phyloP scores from a whole-genome alignment of 92 coral and sea anemone genomes.

The Epizoanthus ramosus region DNA sequence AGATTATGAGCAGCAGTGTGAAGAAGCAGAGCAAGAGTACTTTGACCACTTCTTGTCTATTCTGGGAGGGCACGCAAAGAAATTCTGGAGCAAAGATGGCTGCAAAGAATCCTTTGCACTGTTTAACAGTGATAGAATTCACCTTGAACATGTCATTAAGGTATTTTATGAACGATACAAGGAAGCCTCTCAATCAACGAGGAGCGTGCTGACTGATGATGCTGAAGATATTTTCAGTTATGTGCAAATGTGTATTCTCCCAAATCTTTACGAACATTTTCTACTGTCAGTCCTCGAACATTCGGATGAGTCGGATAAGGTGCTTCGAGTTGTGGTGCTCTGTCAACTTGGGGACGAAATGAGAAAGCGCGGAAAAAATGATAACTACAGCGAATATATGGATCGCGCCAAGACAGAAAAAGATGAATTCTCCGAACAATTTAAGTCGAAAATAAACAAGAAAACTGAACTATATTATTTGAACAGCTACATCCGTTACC shows the following conservation, averaged over 20 bases:
- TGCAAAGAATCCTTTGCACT: conserved; percentile 37
- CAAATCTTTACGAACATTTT: conserved; percentile 1
- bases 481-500: conserved; percentile 29
- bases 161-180: not conserved
- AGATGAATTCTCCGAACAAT: not conserved
- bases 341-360: conserved; percentile 44
- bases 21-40: not conserved
- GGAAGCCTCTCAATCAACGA: not conserved
- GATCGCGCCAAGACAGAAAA: conserved; percentile 4
- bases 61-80: conserved; percentile 1
- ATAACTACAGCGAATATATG: conserved; percentile 15
- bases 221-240: not conserved
- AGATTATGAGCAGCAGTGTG: not conserved
- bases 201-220: not conserved
- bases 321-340: conserved; percentile 27
- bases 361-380: conserved; percentile 32
- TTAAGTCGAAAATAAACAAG: not conserved
- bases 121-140: conserved; percentile 43
- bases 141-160: conserved; percentile 42
- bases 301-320: not conserved
- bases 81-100: conserved; percentile 46
- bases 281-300: conserved; percentile 1
- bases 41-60: conserved; percentile 36
- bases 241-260: conserved; percentile 49
- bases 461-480: conserved; percentile 36